Base-by-base conservation (phyloP, 2,888 invertebrate genomes). In the Campoplex nolae region DNA sequence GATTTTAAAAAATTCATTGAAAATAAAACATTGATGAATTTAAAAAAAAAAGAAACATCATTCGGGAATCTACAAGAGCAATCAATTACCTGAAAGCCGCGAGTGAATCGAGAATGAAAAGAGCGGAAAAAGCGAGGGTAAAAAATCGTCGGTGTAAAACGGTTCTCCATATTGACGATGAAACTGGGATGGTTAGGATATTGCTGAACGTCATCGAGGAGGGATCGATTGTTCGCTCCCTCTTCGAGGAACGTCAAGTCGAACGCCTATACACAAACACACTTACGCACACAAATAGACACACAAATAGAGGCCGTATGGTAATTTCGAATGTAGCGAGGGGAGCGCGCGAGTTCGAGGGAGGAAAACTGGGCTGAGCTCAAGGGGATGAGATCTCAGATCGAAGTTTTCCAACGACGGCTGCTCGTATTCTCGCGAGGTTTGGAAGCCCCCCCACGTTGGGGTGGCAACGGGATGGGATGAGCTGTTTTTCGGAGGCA, bases 381-480 rank as follows among this genome's bases (percentile, higher is more conserved):
- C 45, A 28, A 45, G 56, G 35, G 38, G 87, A 82, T 88, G 88
- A 89, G 88, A 89, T 88, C 68, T 78, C 68, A 79, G 87, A 90
- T 89, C 89, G 88, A 90, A 89, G 90, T 90, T 92, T 89, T 90
- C 91, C 90, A 90, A 88, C 90, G 89, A 90, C 91, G 87, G 84
- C 88, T 88, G 89, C 85, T 81, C 90, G 91, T 93, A 93, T 93
- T 93, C 92, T 92, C 91, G 92, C 92, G 93, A 91, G 92, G 90
- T 88, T 91, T 89, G 58, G 65, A 87, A 67, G 86, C 23, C 88
- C 73, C 87, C 85, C 68, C 45, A 45, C 51, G 75, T 78, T 62
- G 85, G 85, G 82, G 62, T 75, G 87, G 56, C 54, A 62, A 54
- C 83, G 79, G 86, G 83, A 87, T 62, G 88, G 83, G 88, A 89